These are phyloP conservation scores for Megaustenia siamemsis DNA, from an alignment of 2,888 invertebrate genomes.

Conservation along the genomic window DNA sequence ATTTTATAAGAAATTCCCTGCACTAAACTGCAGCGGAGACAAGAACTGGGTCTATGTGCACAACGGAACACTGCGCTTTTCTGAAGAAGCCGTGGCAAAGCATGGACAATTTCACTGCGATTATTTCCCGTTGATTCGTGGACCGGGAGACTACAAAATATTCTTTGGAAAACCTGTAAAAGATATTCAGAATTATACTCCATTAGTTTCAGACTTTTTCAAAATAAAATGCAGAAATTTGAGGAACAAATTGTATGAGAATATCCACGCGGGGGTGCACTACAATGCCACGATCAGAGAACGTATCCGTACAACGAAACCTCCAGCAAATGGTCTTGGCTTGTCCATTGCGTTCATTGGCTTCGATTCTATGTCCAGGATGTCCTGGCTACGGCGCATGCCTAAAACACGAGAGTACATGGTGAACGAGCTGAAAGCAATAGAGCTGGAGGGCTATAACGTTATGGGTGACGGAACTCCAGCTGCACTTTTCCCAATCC, in stretches of 20 bases:
- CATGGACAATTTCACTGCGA: slow-evolving; percentile 17
- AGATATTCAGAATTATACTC: not conserved
- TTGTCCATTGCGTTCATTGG: slow-evolving; percentile 43
- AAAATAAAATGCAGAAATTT: slow-evolving; percentile 21
- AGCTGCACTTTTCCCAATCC: slow-evolving; percentile 88
- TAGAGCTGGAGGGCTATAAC: slow-evolving; percentile 85
- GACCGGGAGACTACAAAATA: slow-evolving; percentile 42
- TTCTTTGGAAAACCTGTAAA: slow-evolving; percentile 16
- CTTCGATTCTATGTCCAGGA: slow-evolving; percentile 92
- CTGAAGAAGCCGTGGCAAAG: not conserved
- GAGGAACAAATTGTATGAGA: not conserved
- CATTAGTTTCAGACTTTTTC: slow-evolving; percentile 42
- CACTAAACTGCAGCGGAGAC: not conserved
- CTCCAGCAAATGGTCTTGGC: slow-evolving; percentile 43
- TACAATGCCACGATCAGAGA: slow-evolving; percentile 32
- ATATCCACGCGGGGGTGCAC: slow-evolving; percentile 39
- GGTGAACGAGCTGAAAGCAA: slow-evolving; percentile 69
- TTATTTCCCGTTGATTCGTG: slow-evolving; percentile 38
- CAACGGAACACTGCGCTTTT: slow-evolving; percentile 45
- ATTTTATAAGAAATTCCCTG: slow-evolving; percentile 15
- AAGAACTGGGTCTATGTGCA: slow-evolving; percentile 34
- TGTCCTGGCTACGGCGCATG: slow-evolving; percentile 82
- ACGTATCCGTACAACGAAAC: not conserved
- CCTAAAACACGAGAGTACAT: slow-evolving; percentile 75
- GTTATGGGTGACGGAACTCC: slow-evolving; percentile 81